Base-by-base conservation (phyloP, 2,113 vertebrate genomes). In the Platichthys flesus region DNA sequence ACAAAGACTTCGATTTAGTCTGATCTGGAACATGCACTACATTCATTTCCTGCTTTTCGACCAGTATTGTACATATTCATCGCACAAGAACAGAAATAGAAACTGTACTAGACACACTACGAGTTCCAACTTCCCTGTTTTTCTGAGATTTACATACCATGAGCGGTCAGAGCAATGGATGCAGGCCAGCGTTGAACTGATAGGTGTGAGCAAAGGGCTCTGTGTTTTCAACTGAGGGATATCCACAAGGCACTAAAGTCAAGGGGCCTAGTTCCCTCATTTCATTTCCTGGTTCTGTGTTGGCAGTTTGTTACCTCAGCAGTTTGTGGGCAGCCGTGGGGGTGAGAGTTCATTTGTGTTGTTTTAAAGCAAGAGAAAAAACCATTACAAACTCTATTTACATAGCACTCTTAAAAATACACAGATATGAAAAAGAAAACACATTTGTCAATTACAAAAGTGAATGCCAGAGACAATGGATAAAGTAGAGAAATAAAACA, bases 181-280 rank as follows among this genome's bases (percentile, higher is more conserved):
- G 82, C 83, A 90, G 88, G 85, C 81, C 88, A 74, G 84, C 40
- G 56, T 62, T 79, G 73, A 78, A 40, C 67, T 87, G 85, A 90
- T 85, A 76, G 60, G 88, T 83, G 74, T 59, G 92, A 77, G 76
- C 91, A 93, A 93, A 95, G 90, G 91, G 64, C 90, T 90, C 74
- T 12, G 72, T 85, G 71, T 47, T 54, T 47, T 54, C 55, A 74
- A 10, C 67, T 49, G 24, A 76, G 79, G 57, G 66, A 85, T 91
- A 85, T 91, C 91, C 89, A 89, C 81, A 93, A 90, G 67, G 86
- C 90, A 91, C 88, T 79, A 51, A 51, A 42, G 40, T 42, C 89
- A 88, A 91, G 63, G 26, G 61, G 62, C 65, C 74, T 77, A 82
- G 84, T 88, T 83, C 75, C 78, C 68, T 47, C 47, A 86, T 77